Base-by-base conservation (phyloP, 2,797 vertebrate species). In the Macrochelys suwanniensis region DNA sequence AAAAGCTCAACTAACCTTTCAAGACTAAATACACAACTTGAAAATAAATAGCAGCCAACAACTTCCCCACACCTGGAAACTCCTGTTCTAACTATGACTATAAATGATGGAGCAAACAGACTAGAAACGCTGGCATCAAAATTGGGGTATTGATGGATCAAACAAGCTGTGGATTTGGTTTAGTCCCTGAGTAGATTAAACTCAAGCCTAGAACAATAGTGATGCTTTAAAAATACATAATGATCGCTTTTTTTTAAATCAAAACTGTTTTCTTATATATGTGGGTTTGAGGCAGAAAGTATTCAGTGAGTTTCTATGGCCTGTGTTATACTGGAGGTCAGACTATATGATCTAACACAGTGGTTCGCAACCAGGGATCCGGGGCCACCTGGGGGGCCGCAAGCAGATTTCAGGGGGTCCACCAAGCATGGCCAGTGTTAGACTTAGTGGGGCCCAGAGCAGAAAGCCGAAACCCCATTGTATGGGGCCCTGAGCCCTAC, bases 281-380 rank as follows among this genome's bases (percentile, higher is more conserved):
- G 80, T 93, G 76, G 1, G 82, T 89, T 97, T 97, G 95, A 96
- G 91, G 92, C 42, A 45, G 94, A 96, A 96, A 97, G 47, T 97
- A 97, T 95, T 89, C 78, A 56, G 23, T 85, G 94, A 96, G 88
- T 96, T 97, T 97, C 96, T 92, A 96, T 94, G 95, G 94, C 96
- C 93, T 74, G 42, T 76, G 11, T 94, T 96, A 93, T 89, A 88
- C 94, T 97, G 92, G 89, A 85, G 96, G 96, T 96, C 96, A 97
- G 90, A 93, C 92, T 5, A 94, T 74, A 96, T 94, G 96, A 97
- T 97, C 95, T 97, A 96, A 51, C 50, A 51, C 50, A 51, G 50
- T 50, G 50, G 12, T 50, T 50, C 50, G 4, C 50, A 50, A 15
- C 12, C 15, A 15, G 50, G 15, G 50, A 4, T 16, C 50, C 50